These are phyloP conservation scores for Pyxicephalus adspersus DNA, from an alignment of 2,113 vertebrate genomes.

Conservation along the genomic window DNA sequence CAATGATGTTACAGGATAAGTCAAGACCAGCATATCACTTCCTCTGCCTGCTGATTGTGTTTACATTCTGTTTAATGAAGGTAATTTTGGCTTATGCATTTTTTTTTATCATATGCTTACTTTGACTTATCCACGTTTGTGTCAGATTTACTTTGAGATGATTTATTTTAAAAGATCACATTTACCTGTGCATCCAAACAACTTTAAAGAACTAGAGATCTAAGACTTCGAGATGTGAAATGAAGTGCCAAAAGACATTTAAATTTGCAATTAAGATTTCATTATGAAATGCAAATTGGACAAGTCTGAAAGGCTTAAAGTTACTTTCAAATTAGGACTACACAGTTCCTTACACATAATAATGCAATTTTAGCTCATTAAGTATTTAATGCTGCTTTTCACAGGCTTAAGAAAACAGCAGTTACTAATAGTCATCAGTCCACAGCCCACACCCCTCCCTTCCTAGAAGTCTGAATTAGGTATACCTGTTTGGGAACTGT, in stretches of 20 bases:
- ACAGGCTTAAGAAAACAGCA: constrained; percentile 24
- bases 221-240: too few species aligned
- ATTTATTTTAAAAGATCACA: too few species aligned
- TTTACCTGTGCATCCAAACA: too few species aligned
- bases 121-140: too few species aligned
- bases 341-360: constrained; percentile 16
- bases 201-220: too few species aligned
- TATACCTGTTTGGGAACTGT: neutral
- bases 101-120: too few species aligned
- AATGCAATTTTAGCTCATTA: constrained; percentile 37
- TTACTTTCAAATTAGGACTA: constrained; percentile 26
- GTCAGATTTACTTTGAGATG: too few species aligned
- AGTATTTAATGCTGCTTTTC: constrained; percentile 26
- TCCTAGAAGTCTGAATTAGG: neutral
- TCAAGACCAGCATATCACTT: too few species aligned
- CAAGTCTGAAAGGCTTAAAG: constrained; percentile 16
- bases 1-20: too few species aligned
- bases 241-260: constrained; percentile 12
- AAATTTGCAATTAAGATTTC: constrained; percentile 42
- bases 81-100: too few species aligned
- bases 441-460: neutral
- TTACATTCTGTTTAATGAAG: too few species aligned
- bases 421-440: constrained; percentile 4
- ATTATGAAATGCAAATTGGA: constrained; percentile 44
- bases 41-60: too few species aligned